These are phyloP conservation scores for Hyalella azteca DNA, from an alignment of 2,888 invertebrate species.

Conservation along the genomic window DNA sequence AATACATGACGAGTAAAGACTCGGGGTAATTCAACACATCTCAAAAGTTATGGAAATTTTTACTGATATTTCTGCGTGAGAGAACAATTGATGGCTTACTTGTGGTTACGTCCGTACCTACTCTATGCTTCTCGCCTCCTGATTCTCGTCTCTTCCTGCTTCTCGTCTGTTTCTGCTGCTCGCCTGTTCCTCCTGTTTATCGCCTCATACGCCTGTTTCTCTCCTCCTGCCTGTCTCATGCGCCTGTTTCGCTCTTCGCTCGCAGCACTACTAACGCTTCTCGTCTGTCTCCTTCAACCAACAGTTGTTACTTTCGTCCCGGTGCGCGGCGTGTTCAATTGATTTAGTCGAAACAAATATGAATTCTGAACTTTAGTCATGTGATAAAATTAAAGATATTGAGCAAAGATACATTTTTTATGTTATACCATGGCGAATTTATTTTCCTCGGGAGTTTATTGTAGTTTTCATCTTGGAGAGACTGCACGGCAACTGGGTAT, in stretches of 20 bases:
- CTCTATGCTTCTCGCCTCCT: background rate
- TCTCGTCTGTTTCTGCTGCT: background rate
- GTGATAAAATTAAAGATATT: conserved; percentile 33
- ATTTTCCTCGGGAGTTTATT: background rate
- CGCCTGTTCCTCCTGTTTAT: background rate
- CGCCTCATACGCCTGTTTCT: background rate
- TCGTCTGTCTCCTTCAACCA: background rate
- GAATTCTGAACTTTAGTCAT: conserved; percentile 35
- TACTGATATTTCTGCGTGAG: too few relatives aligned
- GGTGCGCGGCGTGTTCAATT: conserved; percentile 6
- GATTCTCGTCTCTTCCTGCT: background rate
- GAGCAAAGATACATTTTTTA: conserved; percentile 36
- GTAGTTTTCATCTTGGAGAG: background rate
- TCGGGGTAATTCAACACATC: too few relatives aligned
- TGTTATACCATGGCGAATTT: conserved; percentile 19
- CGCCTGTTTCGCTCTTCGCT: background rate
- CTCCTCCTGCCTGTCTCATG: background rate
- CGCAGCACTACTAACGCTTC: background rate
- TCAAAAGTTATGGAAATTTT: too few relatives aligned
- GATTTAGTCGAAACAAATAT: background rate
- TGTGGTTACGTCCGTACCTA: background rate
- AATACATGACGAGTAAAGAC: too few relatives aligned
- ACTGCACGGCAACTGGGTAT: too few relatives aligned
- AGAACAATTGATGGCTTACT: too few relatives aligned
- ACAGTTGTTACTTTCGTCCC: background rate